Evolutionary conservation across 2,888 invertebrate species (phyloP), one percentile per base, ranked within the genome.

Genomic region (Pasiphila rectangulata): DNA sequence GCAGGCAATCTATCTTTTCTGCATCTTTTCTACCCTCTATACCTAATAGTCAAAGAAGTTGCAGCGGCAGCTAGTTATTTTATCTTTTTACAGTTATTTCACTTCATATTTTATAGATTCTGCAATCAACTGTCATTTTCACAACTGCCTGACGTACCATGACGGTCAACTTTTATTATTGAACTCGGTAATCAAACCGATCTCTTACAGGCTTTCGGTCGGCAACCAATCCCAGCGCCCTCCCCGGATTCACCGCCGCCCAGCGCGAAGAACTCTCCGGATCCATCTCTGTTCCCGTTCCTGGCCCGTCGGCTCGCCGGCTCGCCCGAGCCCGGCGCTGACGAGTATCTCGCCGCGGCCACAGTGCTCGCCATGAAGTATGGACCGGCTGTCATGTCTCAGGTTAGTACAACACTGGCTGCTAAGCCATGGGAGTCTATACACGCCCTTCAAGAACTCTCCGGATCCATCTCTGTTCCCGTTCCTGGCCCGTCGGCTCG

Each of bases 361-460:
- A 96, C 96, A 0, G 96, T 96, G 92, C 90, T 96, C 57, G 95
- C 95, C 53, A 92, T 96, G 72, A 96, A 96, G 83, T 95, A 96
- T 71, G 96, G 95, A 38, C 93, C 95, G 46, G 92, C 92, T 51
- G 92, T 93, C 57, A 69, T 89, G 36, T 81, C 83, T n/a, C 84
- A 85, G 82, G 86, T 85, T n/a, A n/a, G n/a, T n/a, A n/a, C n/a
- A n/a, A n/a, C n/a, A n/a, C n/a, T n/a, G n/a, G n/a, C n/a, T n/a
- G n/a, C n/a, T n/a, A n/a, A n/a, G n/a, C n/a, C n/a, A n/a, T n/a
- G n/a, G n/a, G n/a, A n/a, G n/a, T n/a, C n/a, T n/a, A n/a, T n/a
- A n/a, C n/a, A n/a, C 60, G 12, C 24, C 75, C 71, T 82, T 88
- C 32, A 84, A 75, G 66, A 72, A 91, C 62, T 76, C 91, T 52